These are phyloP conservation scores for Phymatocera aterrima DNA, from an alignment of 2,888 invertebrate genomes.

Conservation along the genomic window DNA sequence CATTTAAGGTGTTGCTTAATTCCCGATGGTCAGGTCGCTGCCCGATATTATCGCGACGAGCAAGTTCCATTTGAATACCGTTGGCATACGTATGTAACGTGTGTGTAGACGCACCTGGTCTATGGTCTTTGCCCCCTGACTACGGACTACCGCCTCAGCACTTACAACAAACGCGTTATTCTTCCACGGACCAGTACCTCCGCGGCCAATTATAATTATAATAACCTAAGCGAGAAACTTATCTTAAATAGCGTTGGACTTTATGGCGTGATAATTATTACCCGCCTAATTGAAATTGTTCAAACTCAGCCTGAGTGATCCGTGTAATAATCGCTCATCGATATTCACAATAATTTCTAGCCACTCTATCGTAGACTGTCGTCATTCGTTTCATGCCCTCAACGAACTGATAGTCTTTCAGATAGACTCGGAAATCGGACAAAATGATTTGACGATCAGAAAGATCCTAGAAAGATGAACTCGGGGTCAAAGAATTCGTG, in stretches of 20 bases:
- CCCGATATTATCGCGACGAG: neutral
- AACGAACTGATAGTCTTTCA: too few species aligned
- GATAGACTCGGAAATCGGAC: too few species aligned
- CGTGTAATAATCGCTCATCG: neutral
- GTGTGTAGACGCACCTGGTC: neutral
- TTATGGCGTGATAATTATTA: conserved; percentile 14
- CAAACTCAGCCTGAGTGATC: neutral
- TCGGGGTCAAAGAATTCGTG: too few species aligned
- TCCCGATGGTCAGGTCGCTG: neutral
- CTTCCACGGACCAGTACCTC: neutral
- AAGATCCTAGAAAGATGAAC: too few species aligned
- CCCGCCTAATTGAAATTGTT: conserved; percentile 18
- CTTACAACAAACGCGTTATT: neutral
- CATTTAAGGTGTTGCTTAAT: neutral
- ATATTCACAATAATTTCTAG: too few species aligned
- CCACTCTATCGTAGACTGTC: neutral
- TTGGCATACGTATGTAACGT: neutral
- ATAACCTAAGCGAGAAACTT: conserved; percentile 4
- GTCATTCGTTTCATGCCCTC: too few species aligned
- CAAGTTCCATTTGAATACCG: conserved; percentile 17
- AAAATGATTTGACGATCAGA: too few species aligned
- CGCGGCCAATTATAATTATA: conserved; percentile 26
- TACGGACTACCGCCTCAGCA: neutral
- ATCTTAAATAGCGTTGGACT: conserved; percentile 16
- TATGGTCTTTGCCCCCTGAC: neutral